Percentiles rank a stretch among this genome's conserved stretches.
Conservation (phyloP, 64 coral and sea anemone species). For the Stichodactyla helianthus region DNA sequence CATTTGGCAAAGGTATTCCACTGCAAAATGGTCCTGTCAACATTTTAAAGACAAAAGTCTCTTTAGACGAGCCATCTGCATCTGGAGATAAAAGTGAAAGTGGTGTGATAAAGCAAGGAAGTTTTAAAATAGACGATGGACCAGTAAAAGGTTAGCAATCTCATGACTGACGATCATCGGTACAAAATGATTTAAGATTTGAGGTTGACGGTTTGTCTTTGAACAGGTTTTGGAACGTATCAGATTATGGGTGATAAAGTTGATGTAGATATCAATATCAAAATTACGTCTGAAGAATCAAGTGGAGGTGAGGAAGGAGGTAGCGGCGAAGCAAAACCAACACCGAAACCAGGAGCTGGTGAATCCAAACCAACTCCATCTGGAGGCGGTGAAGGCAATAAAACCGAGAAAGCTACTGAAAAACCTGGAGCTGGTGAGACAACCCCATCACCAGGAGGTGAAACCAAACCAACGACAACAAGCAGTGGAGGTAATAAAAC, state of each 20-base stretch:
- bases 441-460: background rate
- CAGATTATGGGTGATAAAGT: constrained; percentile 35
- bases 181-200: no score
- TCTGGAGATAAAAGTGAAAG: background rate
- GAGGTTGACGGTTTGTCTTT: background rate
- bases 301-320: background rate
- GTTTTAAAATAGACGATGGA: constrained; percentile 11
- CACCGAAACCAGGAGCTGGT: background rate
- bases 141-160: constrained; percentile 4
- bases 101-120: background rate
- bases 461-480: background rate
- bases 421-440: no score
- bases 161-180: no score
- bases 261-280: constrained; percentile 31
- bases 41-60: background rate
- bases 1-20: background rate
- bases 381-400: constrained; percentile 28
- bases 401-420: no score
- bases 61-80: background rate
- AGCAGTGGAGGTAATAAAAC: background rate
- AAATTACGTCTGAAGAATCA: constrained; percentile 8
- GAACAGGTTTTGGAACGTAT: constrained; percentile 35
- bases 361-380: background rate
- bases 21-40: background rate
- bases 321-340: background rate